These are phyloP conservation scores for Torymus texanus DNA, from an alignment of 2,888 invertebrate genomes.

Conservation along the genomic window DNA sequence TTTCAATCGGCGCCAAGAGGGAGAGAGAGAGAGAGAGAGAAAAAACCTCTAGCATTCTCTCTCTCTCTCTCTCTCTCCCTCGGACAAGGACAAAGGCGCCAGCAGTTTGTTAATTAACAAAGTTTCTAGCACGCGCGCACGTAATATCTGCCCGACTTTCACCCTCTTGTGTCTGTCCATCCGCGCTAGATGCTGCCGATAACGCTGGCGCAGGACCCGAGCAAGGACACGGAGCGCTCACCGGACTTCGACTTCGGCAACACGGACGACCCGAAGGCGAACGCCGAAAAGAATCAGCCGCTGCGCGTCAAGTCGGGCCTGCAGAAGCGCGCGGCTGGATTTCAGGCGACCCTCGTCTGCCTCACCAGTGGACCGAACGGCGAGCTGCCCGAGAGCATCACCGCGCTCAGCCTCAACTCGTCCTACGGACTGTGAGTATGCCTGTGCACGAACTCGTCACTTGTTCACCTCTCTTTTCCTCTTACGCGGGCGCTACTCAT, in stretches of 20 bases:
- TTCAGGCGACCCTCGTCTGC: conserved; percentile 96
- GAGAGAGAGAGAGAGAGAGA: neutral
- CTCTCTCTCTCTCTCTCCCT: no score
- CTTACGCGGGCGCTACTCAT: neutral
- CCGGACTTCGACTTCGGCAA: conserved; percentile 87
- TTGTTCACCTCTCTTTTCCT: conserved; percentile 1
- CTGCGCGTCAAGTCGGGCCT: conserved; percentile 85
- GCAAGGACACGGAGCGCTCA: conserved; percentile 87
- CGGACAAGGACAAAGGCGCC: no score
- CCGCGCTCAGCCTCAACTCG: conserved; percentile 94
- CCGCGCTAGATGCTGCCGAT: conserved; percentile 85
- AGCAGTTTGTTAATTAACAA: conserved; percentile 30
- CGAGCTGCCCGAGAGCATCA: conserved; percentile 89
- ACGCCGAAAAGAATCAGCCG: conserved; percentile 73
- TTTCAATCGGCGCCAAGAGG: no score
- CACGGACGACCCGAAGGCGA: conserved; percentile 75
- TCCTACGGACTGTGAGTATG: conserved; percentile 95
- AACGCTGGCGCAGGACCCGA: conserved; percentile 87
- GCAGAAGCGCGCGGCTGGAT: conserved; percentile 94
- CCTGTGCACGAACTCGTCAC: conserved; percentile 19
- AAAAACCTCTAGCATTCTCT: neutral
- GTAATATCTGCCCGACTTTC: neutral
- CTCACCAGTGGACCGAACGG: conserved; percentile 89
- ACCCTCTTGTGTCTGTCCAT: neutral
- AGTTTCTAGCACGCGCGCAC: conserved; percentile 14